These are phyloP conservation scores for Lepus europaeus DNA, from an alignment of 2,113 vertebrate species.

Conservation along the genomic window DNA sequence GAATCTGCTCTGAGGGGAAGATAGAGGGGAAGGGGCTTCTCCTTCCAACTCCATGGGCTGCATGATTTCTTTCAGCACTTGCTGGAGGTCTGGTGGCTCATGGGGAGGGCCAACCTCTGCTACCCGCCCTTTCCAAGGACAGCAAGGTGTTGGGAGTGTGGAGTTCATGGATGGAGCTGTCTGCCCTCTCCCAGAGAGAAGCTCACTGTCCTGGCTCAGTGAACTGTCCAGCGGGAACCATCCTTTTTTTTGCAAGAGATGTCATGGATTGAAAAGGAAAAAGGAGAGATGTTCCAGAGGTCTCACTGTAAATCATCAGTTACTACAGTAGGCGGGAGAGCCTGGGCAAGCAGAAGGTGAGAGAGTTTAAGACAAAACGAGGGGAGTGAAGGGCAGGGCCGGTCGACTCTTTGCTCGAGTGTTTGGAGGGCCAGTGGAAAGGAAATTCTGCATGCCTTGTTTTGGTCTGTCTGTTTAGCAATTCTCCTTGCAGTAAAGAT, in stretches of 20 bases:
- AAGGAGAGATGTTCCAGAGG: not conserved
- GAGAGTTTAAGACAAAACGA: not conserved
- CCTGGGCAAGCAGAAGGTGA: not conserved
- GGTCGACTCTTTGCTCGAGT: not conserved
- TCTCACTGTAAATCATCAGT: not conserved
- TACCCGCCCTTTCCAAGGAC: not conserved
- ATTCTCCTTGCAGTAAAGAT: not conserved
- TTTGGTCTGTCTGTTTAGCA: not conserved
- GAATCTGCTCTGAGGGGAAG: not conserved
- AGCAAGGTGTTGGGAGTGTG: not conserved
- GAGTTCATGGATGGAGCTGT: too few species aligned
- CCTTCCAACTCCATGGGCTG: not conserved
- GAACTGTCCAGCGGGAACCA: not conserved
- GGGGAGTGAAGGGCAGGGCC: not conserved
- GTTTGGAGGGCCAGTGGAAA: not conserved
- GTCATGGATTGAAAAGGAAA: not conserved
- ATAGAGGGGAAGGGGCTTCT: not conserved
- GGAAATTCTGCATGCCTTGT: rapidly evolving
- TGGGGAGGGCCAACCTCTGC: too few species aligned
- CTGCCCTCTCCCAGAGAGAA: not conserved
- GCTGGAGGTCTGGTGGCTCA: not conserved
- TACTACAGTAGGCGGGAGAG: too few species aligned
- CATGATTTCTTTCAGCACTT: rapidly evolving
- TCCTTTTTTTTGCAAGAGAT: not conserved
- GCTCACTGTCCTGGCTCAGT: not conserved